Evolutionary conservation across 2,113 vertebrate species (phyloP).

Genomic region (Leucosticte australis): DNA sequence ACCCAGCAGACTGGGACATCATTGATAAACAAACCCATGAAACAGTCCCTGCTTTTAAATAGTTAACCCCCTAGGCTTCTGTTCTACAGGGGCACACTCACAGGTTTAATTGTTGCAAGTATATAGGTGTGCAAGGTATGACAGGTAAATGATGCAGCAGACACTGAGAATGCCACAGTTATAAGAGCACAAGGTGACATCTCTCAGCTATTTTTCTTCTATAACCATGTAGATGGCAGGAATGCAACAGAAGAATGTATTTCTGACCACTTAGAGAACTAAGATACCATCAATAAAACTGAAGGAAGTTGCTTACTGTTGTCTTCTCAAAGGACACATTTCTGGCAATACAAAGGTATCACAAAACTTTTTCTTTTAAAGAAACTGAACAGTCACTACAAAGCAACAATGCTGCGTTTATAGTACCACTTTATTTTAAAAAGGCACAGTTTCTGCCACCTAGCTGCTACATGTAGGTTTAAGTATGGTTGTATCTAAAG

Average conservation of each 20-base stretch:
- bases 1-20: background rate
- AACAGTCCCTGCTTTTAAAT: background rate
- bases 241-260: background rate
- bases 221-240: background rate
- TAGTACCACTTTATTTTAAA: background rate
- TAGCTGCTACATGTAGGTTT: conserved; percentile 26
- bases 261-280: background rate
- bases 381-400: background rate
- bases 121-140: background rate
- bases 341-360: background rate
- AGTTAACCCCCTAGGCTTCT: background rate
- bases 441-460: conserved; percentile 46
- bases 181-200: background rate
- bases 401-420: background rate
- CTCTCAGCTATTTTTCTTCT: background rate
- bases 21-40: background rate
- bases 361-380: background rate
- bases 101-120: background rate
- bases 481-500: background rate
- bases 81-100: background rate
- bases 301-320: background rate
- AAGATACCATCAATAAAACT: background rate
- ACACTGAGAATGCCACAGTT: background rate
- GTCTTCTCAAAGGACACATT: background rate
- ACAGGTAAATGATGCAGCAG: background rate